These are phyloP conservation scores for Elysia chlorotica DNA, from an alignment of 1,140 invertebrate species.

Conservation along the genomic window DNA sequence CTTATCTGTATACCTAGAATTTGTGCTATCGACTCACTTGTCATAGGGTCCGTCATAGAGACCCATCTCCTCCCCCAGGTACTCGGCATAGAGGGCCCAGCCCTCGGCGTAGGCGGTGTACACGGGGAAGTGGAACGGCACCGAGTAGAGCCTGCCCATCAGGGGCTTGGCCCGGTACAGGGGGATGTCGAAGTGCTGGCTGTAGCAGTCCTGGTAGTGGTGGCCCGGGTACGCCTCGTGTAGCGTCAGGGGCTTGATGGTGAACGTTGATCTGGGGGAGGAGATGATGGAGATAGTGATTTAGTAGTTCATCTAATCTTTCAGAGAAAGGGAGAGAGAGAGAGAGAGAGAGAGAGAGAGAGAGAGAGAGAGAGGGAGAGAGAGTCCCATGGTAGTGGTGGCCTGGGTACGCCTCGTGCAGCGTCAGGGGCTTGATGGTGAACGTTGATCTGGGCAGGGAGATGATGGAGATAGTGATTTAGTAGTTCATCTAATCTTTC, in stretches of 20 bases:
- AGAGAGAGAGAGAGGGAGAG: too few species aligned
- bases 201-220: constrained; percentile 53
- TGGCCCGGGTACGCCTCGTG: constrained; percentile 63
- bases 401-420: constrained; percentile 62
- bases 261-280: constrained; percentile 49
- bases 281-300: too few species aligned
- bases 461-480: too few species aligned
- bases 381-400: constrained; percentile 62
- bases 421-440: constrained; percentile 52
- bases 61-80: constrained; percentile 59
- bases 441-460: constrained; percentile 44
- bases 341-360: too few species aligned
- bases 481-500: too few species aligned
- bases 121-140: constrained; percentile 62
- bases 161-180: constrained; percentile 45
- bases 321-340: too few species aligned
- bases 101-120: constrained; percentile 60
- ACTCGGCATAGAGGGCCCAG: constrained; percentile 63
- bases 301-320: too few species aligned
- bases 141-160: constrained; percentile 43
- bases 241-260: constrained; percentile 53
- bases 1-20: too few species aligned
- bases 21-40: constrained; percentile 39
- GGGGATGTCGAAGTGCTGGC: constrained; percentile 38
- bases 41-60: constrained; percentile 48